Evolutionary conservation across 2,797 vertebrate species (phyloP).

Genomic region (Sebastes wilsoni): DNA sequence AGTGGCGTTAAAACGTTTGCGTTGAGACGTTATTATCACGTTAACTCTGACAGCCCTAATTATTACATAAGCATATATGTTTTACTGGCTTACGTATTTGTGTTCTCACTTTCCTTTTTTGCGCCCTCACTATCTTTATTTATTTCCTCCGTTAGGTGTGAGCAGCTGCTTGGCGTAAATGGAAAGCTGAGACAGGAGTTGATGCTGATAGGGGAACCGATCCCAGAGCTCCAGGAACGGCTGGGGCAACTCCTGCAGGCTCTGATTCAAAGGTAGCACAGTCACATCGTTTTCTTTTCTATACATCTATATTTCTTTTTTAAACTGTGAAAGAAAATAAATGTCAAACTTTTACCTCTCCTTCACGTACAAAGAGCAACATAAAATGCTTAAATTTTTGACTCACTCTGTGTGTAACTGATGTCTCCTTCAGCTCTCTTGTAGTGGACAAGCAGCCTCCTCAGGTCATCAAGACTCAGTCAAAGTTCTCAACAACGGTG

Average conservation of each 20-base stretch:
- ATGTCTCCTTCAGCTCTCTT: constrained; percentile 84
- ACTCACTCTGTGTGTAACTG: neutral
- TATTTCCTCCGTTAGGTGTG: constrained; percentile 73
- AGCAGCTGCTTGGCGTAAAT: constrained; percentile 85
- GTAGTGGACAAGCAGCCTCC: constrained; percentile 96
- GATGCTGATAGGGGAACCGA: constrained; percentile 79
- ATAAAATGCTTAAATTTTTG: neutral
- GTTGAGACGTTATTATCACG: accelerated
- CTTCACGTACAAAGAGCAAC: neutral
- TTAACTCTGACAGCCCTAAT: too few species aligned
- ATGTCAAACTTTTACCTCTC: neutral
- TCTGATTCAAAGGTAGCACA: constrained; percentile 88
- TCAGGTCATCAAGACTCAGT: constrained; percentile 98
- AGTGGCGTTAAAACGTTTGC: too few species aligned
- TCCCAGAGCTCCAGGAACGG: constrained; percentile 79
- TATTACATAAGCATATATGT: neutral
- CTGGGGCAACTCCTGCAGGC: constrained; percentile 80
- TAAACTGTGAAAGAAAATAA: neutral
- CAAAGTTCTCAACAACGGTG: constrained; percentile 93
- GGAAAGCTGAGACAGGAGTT: constrained; percentile 90
- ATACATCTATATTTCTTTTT: neutral
- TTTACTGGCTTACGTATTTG: neutral
- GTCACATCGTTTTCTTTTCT: neutral
- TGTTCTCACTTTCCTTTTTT: neutral
- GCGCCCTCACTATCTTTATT: neutral